Conservation (phyloP, 2,113 vertebrate species). For the Capricornis sumatraensis region DNA sequence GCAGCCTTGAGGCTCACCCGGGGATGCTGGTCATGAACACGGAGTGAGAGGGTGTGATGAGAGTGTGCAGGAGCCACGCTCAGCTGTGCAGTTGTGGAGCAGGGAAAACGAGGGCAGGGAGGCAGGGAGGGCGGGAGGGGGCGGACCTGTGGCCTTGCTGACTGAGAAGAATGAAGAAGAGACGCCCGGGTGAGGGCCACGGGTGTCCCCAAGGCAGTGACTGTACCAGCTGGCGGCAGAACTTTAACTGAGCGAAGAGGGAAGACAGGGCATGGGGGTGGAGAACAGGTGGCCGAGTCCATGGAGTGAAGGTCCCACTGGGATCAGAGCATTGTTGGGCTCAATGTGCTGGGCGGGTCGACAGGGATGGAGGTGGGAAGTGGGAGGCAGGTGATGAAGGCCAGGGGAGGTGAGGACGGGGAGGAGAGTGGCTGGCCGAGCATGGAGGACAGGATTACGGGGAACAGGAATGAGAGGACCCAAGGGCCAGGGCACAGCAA, state of each 20-base stretch:
- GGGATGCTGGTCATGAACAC: accelerated
- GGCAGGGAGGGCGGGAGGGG: not conserved
- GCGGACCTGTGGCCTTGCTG: not conserved
- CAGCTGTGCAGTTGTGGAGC: not conserved
- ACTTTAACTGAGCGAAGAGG: not conserved
- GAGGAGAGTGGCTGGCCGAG: not conserved
- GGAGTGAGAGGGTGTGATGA: not conserved
- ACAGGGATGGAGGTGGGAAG: not conserved
- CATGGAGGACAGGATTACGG: not conserved
- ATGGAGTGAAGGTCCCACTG: not conserved
- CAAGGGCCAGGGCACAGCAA: not conserved
- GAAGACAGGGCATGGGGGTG: not conserved
- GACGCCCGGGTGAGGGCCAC: not conserved
- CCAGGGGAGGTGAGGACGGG: not conserved
- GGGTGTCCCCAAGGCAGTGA: not conserved
- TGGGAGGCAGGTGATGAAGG: not conserved
- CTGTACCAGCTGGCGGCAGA: not conserved
- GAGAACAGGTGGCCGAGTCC: not conserved
- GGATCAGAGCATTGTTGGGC: not conserved
- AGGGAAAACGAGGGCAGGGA: not conserved
- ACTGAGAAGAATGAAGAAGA: not conserved
- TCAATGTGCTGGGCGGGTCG: not conserved
- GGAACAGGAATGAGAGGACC: not conserved
- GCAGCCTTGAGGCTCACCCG: not conserved
- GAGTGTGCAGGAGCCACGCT: too few species aligned